phyloP scores from a whole-genome alignment of 2,113 vertebrate genomes.

The Callipepla squamata region DNA sequence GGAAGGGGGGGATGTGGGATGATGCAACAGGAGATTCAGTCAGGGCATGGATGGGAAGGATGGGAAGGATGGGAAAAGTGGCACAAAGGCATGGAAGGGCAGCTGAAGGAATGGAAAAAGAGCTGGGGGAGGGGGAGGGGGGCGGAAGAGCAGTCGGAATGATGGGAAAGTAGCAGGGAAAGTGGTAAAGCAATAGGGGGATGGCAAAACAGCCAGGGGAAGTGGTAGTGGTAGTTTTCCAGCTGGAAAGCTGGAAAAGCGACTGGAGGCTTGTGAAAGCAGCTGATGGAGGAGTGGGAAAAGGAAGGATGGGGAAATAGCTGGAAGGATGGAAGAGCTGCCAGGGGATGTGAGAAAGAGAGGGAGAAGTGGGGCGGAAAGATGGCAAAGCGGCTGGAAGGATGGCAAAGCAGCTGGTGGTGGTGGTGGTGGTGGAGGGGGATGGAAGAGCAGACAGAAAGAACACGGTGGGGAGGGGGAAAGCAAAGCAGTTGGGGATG shows the following conservation, averaged over 20 bases:
- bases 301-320: background rate
- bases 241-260: background rate
- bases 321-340: background rate
- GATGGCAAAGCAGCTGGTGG: background rate
- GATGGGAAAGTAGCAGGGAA: background rate
- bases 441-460: background rate
- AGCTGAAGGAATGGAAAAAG: background rate
- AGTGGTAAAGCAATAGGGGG: background rate
- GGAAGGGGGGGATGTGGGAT: background rate
- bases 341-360: background rate
- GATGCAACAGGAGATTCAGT: constrained; percentile 43
- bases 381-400: background rate
- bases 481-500: background rate
- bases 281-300: background rate
- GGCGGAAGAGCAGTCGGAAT: background rate
- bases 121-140: background rate
- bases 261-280: background rate
- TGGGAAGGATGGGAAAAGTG: background rate
- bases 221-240: background rate
- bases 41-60: background rate
- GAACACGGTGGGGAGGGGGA: background rate
- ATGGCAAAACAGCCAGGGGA: background rate
- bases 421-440: background rate
- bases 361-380: background rate
- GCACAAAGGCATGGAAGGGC: background rate